phyloP scores from a whole-genome alignment of 1,140 invertebrate species.

The Myzus persicae region DNA sequence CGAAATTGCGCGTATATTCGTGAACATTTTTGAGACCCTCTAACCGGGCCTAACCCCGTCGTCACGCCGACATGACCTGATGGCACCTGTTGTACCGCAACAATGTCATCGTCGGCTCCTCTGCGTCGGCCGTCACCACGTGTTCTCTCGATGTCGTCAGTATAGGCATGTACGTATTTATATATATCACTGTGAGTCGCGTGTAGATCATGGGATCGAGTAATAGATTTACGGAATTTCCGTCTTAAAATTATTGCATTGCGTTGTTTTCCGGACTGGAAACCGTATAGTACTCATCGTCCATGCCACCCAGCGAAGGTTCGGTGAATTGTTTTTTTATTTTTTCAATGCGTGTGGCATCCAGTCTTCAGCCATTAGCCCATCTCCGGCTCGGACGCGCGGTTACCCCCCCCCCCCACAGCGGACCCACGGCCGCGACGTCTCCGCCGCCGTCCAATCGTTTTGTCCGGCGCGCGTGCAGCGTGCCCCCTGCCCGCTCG shows the following conservation, averaged over 20 bases:
- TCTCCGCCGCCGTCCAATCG: not conserved
- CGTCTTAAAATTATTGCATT: not conserved
- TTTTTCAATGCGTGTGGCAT: slow-evolving; percentile 54
- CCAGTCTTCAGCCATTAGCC: slow-evolving; percentile 48
- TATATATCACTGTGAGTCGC: too few relatives aligned
- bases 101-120: not conserved
- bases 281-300: not conserved
- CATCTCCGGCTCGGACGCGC: slow-evolving; percentile 12
- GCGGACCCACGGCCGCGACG: not conserved
- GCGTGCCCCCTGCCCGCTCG: not conserved
- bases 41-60: not conserved
- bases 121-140: too few relatives aligned
- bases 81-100: too few relatives aligned
- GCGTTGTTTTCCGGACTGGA: slow-evolving; percentile 8
- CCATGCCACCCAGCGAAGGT: not conserved
- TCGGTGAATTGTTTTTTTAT: slow-evolving; percentile 11
- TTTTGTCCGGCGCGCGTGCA: not conserved
- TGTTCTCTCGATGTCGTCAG: not conserved
- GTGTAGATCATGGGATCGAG: not conserved
- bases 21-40: not conserved
- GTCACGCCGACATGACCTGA: not conserved
- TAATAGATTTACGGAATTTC: not conserved
- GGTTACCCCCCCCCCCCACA: not conserved
- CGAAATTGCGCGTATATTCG: not conserved
- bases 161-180: not conserved